phyloP scores from a whole-genome alignment of 2,113 vertebrate species.

The Gobiocypris rarus region DNA sequence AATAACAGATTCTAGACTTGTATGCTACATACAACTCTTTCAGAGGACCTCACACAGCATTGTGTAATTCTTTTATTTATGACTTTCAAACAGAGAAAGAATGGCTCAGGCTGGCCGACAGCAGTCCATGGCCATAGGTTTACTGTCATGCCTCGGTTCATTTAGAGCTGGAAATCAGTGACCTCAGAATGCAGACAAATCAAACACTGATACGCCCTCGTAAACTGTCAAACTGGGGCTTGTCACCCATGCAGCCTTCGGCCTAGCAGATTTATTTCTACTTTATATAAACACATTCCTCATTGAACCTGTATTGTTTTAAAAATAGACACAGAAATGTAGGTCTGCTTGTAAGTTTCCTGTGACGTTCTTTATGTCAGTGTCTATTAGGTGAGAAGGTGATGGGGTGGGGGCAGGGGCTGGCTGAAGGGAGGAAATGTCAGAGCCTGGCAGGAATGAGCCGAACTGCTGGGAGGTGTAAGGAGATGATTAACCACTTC shows the following conservation, averaged over 20 bases:
- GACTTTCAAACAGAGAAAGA: slow-evolving; percentile 22
- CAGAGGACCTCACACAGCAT: not conserved
- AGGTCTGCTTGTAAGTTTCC: not conserved
- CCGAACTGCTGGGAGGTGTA: slow-evolving; percentile 22
- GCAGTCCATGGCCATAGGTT: slow-evolving; percentile 11
- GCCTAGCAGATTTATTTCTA: slow-evolving; percentile 39
- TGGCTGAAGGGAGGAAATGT: slow-evolving; percentile 42
- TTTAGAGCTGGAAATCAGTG: slow-evolving; percentile 44
- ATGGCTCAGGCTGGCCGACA: not conserved
- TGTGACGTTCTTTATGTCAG: slow-evolving; percentile 27
- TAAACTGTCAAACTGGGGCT: slow-evolving; percentile 15
- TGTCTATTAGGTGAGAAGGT: slow-evolving; percentile 34
- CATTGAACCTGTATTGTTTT: not conserved
- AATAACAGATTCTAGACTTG: not conserved
- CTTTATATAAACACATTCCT: slow-evolving; percentile 37
- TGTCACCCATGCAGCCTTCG: slow-evolving; percentile 35
- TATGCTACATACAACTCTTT: not conserved
- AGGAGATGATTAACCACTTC: slow-evolving; percentile 47
- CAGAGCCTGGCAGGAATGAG: slow-evolving; percentile 45
- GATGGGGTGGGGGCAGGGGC: not conserved
- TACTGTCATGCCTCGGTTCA: slow-evolving; percentile 35
- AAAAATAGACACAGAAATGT: slow-evolving; percentile 16
- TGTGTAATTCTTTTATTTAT: slow-evolving; percentile 38
- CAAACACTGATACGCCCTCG: slow-evolving; percentile 14
- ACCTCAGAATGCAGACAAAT: slow-evolving; percentile 40